Evolutionary conservation across 2,113 vertebrate species (phyloP), one percentile per base, ranked within the genome.

Genomic region (Tragulus kanchil): DNA sequence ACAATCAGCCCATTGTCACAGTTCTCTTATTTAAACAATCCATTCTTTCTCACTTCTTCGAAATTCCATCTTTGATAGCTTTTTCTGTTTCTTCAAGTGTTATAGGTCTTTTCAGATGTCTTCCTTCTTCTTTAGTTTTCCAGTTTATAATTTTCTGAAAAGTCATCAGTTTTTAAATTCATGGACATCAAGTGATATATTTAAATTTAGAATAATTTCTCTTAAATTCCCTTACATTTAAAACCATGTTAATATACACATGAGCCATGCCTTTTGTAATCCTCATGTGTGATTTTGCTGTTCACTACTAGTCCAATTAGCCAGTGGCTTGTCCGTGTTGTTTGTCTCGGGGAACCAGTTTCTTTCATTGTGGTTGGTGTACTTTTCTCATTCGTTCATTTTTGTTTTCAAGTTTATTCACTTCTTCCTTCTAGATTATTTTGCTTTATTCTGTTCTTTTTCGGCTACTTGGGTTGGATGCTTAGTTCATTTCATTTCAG

Each of bases 391-490:
- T 56, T 50, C 7, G 1, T 73, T 90, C 23, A 11, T 75, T 88
- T 96, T 90, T 88, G 64, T 90, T 75, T 89, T 61, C 56, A 82
- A 23, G 23, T 87, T 75, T 75, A 73, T 93, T 94, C 42, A 62
- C 65, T 61, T 82, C 52, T 77, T 67, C 58, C 81, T 78, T 73
- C 45, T 81, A 59, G 56, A 3, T 21, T 65, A 58, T 91, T 85
- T 89, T 82, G 45, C 13, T 62, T 88, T 88, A 64, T 82, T 79
- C 56, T 45, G 50, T 48, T 65, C 21, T 50, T 93, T 86, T 64
- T 54, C 56, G 85, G 50, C 28, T 79, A 89, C 69, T 85, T 26
- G 0, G 21, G 4, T 92, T 48, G 48, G 75, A 61, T 75, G n/a
- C 45, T 84, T 75, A 65, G 79, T 59, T 65, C 5, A 3, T 45